A percentile compares a stretch with the other conserved stretches of the same genome.
Conservation (phyloP, 2,113 vertebrate genomes). For the Chaenocephalus aceratus region DNA sequence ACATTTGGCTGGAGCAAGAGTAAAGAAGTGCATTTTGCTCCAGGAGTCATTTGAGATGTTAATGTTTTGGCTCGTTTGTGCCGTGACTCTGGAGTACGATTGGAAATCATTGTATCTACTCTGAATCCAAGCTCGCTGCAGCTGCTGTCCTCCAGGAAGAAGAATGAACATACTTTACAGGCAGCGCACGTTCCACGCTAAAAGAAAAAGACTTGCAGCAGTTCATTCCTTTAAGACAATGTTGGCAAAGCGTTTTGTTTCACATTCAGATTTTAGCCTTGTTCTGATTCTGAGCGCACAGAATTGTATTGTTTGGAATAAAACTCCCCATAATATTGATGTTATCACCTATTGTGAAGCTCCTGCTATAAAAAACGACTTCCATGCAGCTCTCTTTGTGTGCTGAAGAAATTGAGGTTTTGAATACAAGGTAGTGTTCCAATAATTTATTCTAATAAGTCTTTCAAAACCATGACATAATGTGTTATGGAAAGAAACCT, state of each 20-base stretch:
- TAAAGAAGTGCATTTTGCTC: neutral
- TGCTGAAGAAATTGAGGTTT: neutral
- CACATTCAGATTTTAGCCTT: neutral
- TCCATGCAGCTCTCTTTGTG: neutral
- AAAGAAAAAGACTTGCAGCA: neutral
- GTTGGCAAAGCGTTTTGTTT: neutral
- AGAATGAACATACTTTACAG: neutral
- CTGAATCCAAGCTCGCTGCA: neutral
- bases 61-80: neutral
- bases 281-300: neutral
- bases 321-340: neutral
- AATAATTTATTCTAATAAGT: neutral
- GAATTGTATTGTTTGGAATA: neutral
- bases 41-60: neutral
- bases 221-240: neutral
- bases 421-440: neutral
- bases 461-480: slow-evolving; percentile 9
- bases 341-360: slow-evolving; percentile 8
- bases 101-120: neutral
- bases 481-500: neutral
- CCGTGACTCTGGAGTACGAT: neutral
- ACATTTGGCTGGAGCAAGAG: neutral
- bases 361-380: neutral
- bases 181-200: neutral
- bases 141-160: neutral